A percentile compares a stretch with the other conserved stretches of the same genome.
Conservation (phyloP, 2,888 invertebrate species). For the Cordilura impudica region DNA sequence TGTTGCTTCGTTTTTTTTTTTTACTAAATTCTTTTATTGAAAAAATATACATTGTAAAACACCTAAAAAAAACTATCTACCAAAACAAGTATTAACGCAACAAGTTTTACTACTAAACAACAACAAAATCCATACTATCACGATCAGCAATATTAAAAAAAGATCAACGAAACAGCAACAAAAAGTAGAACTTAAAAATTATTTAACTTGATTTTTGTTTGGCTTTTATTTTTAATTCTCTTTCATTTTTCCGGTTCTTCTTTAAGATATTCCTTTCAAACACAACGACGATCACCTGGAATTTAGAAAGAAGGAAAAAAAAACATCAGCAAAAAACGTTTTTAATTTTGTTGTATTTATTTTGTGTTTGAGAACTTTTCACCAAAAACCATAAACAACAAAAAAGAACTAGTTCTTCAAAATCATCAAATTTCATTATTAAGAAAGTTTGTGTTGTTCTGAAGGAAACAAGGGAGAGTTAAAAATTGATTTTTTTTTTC, state of each 20-base stretch:
- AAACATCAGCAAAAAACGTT: conserved; percentile 1
- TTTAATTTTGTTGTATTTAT: not conserved
- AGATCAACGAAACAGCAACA: not conserved
- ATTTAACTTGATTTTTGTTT: conserved; percentile 21
- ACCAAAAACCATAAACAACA: not conserved
- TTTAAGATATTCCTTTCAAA: conserved; percentile 34
- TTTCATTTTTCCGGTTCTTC: conserved; percentile 37
- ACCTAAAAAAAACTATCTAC: conserved; percentile 10
- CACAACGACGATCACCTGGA: conserved; percentile 37
- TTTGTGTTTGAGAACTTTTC: conserved; percentile 32
- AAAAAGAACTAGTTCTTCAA: conserved; percentile 35
- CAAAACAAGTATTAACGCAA: conserved; percentile 13
- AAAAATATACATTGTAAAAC: conserved; percentile 14
- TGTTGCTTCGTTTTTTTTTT: not conserved
- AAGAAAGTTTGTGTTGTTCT: conserved; percentile 27
- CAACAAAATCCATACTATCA: not conserved
- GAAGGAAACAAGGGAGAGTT: conserved; percentile 1
- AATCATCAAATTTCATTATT: conserved; percentile 25
- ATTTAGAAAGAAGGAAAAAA: conserved; percentile 16
- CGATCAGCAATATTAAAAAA: not conserved
- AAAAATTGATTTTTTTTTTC: not conserved
- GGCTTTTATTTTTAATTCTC: conserved; percentile 23
- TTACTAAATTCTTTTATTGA: not conserved
- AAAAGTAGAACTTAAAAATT: not conserved
- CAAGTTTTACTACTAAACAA: conserved; percentile 35